Percentiles rank a stretch among this genome's conserved stretches.
These are phyloP conservation scores for Gasterosteus nipponicus DNA, from an alignment of 2,113 vertebrate species.

Conservation along the genomic window DNA sequence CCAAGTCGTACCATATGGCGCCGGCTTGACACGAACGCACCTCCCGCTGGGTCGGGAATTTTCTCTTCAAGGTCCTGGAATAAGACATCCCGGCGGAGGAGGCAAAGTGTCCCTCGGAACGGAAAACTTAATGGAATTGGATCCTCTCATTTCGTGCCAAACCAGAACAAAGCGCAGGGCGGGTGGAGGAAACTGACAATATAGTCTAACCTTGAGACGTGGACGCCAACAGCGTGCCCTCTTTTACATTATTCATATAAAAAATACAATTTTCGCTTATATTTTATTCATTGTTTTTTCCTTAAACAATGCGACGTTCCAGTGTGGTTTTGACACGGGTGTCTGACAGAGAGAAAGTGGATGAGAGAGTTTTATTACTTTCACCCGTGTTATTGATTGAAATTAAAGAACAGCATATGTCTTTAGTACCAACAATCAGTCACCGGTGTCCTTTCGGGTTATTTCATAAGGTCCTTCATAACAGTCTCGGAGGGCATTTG, in stretches of 20 bases:
- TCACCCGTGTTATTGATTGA: conserved; percentile 72
- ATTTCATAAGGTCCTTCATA: conserved; percentile 51
- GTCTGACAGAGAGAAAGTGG: conserved; percentile 61
- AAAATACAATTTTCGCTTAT: conserved; percentile 80
- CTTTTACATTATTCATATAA: conserved; percentile 83
- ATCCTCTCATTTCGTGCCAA: conserved; percentile 70
- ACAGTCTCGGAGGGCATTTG: conserved; percentile 25
- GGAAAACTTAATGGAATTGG: conserved; percentile 60
- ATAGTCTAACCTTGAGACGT: conserved; percentile 76
- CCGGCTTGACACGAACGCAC: conserved; percentile 45
- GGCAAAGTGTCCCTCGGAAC: conserved; percentile 58
- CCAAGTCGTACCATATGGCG: conserved; percentile 51
- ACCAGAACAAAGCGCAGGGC: conserved; percentile 68
- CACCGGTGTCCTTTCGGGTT: conserved; percentile 58
- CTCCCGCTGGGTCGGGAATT: conserved; percentile 47
- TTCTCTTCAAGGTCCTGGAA: conserved; percentile 51
- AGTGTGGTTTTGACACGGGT: conserved; percentile 61
- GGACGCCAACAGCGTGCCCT: conserved; percentile 67
- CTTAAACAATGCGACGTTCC: conserved; percentile 73
- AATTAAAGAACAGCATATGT: conserved; percentile 72
- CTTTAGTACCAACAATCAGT: conserved; percentile 75
- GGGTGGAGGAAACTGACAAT: conserved; percentile 58
- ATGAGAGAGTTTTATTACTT: conserved; percentile 66
- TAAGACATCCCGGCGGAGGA: conserved; percentile 46
- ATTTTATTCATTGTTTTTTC: conserved; percentile 83